Base-by-base conservation (phyloP, 2,113 vertebrate species). In the Ctenomys sociabilis region DNA sequence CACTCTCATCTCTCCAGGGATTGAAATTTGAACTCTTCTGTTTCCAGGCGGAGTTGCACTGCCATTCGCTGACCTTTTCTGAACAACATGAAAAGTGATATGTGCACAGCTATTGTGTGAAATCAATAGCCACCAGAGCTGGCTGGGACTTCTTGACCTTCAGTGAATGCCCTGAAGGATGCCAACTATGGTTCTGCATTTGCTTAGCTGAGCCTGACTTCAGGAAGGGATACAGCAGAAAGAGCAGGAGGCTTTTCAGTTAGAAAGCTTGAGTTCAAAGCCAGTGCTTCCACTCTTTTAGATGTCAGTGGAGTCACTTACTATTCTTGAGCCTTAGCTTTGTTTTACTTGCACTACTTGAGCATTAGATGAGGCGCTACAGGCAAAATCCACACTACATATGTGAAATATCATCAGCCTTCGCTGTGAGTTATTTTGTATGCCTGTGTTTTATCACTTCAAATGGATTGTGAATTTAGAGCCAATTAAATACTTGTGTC, bases 41-140 rank as follows among this genome's bases (percentile, higher is more conserved):
- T 90, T 91, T 96, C 92, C 24, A 96, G 85, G 88, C 85, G 92
- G 85, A 91, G 57, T 28, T 75, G 35, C n/a, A 63, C 82, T 57
- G 49, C 28, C n/a, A 30, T 24, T 40, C 59, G 75, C 80, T 85
- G 92, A 95, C 93, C 88, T 96, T 95, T 92, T 5, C 59, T 43
- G 49, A 92, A 57, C 63, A 88, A 64, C 75, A 37, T 57, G 95
- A 86, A 95, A 94, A 93, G 49, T 83, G 94, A 97, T 85, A 85
- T 17, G 40, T 0, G 22, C 22, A 35, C 11, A 63, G 72, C 43
- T 90, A 24, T 64, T 96, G 92, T 88, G 45, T 73, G 77, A 96
- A 93, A 94, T 82, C 82, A 64, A n/a, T 63, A 90, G 82, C 72
- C n/a, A 63, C 26, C 13, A 12, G 0, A 59, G 91, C 77, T 45